Conservation (phyloP, 2,888 invertebrate genomes). For the Xanthia icteritia region DNA sequence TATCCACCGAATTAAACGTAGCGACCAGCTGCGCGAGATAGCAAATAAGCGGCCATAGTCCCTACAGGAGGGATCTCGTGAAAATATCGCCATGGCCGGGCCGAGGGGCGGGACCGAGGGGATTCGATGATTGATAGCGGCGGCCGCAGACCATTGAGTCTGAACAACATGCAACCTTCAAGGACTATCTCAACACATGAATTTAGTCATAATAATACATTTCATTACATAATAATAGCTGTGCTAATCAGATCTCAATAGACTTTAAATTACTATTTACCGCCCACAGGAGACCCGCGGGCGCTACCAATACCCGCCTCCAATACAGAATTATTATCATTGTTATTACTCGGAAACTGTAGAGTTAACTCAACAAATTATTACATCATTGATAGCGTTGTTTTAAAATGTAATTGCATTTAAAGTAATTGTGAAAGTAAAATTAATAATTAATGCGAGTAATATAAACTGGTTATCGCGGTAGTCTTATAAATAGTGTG, state of each 20-base stretch:
- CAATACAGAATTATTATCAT: constrained; percentile 54
- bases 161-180: constrained; percentile 33
- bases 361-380: constrained; percentile 45
- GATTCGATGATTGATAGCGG: constrained; percentile 74
- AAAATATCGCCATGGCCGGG: constrained; percentile 69
- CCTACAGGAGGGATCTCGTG: constrained; percentile 63
- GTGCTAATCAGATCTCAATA: constrained; percentile 61
- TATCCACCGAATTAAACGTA: constrained; percentile 66
- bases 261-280: constrained; percentile 59
- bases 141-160: constrained; percentile 49
- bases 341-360: constrained; percentile 44
- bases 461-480: constrained; percentile 11
- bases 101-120: constrained; percentile 55
- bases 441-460: constrained; percentile 12
- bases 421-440: constrained; percentile 21
- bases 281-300: constrained; percentile 34
- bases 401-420: constrained; percentile 27
- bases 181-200: constrained; percentile 30
- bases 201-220: constrained; percentile 27
- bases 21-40: constrained; percentile 68
- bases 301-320: constrained; percentile 41
- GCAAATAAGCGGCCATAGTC: constrained; percentile 62
- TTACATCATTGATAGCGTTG: constrained; percentile 37
- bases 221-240: constrained; percentile 53
- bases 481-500: constrained; percentile 9